Base-by-base conservation (phyloP, 2,797 vertebrate genomes). In the Xenentodon cancila region DNA sequence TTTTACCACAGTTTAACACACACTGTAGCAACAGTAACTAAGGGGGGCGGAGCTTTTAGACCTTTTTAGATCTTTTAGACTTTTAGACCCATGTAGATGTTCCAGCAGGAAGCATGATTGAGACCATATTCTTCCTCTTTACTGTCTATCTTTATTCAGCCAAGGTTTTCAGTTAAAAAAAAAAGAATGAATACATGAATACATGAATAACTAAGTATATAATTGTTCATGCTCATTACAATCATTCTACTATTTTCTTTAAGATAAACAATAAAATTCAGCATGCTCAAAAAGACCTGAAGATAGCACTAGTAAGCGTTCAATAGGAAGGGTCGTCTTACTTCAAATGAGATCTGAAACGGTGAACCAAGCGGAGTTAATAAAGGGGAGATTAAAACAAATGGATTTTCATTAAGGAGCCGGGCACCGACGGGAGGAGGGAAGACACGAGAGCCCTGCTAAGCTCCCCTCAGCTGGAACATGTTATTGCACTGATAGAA, bases 401-500 rank as follows among this genome's bases (percentile, higher is more conserved):
- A 75, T 75, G 66, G 69, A 75, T 79, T 71, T 67, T 72, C 75
- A 77, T 70, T 77, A 62, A 69, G 20, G 12, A 54, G 52, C 9
- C 6, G 44, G 34, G 13, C 1, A 32, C 22, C 20, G 27, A 21
- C 16, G 32, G 32, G 32, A 9, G 32, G 32, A 9, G 32, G 32
- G 32, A 9, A 6, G 34, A 9, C 16, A 18, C 32, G 12, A 18
- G 43, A 21, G 19, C 18, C 13, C 13, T 9, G 18, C n/a, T 53
- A 27, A 48, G 45, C 19, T 44, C 45, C 45, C 40, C 25, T 27
- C 34, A 47, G 9, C 21, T 32, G 48, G 19, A 54, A 66, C 17
- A 20, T 59, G 22, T 32, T n/a, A 34, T 34, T 45, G 18, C 30
- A 13, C 59, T 40, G 34, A 40, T 18, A 49, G 13, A 59, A 11